Base-by-base conservation (phyloP, 2,797 vertebrate genomes). In the Urocyon cinereoargenteus region DNA sequence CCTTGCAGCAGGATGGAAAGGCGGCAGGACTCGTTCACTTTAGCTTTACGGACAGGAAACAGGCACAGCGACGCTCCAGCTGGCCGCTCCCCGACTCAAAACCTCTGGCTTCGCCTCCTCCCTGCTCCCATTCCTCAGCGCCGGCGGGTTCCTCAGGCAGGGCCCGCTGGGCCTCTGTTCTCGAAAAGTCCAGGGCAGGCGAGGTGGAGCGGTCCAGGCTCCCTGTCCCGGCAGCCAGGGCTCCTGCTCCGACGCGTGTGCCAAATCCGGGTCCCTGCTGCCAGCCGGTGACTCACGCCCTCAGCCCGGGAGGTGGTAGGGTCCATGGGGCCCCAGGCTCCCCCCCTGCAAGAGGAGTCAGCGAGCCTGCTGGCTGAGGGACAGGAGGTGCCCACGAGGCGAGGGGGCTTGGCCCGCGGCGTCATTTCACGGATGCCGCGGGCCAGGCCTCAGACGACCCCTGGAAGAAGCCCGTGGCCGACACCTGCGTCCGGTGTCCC, bases 231-330 rank as follows among this genome's bases (percentile, higher is more conserved):
- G 75, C 4, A 18, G 57, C 22, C 79, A 34, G 4, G 10, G 73
- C n/a, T 68, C 45, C 75, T 36, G 95, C 68, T 83, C 83, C 7
- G 92, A 51, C 51, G 86, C 81, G 45, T 85, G 45, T 96, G 97
- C 97, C 96, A 95, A 55, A 66, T 70, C 40, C 0, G 72, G 45
- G 84, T 79, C 90, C 93, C 78, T 8, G 75, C 26, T 97, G 95
- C 98, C 97, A 97, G 95, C n/a, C 34, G 0, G 2, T 98, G 97
- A 98, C 94, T 97, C 96, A 97, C 73, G 14, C 83, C 84, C 94
- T 90, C 82, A 79, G 91, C 84, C 96, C 92, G 55, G 87, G 96
- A 96, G 93, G 86, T 66, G 97, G 97, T 90, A 97, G 94, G 97
- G 94, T 95, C 97, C 61, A 16, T 28, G 1, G 72, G 57, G 92